These are phyloP conservation scores for Chirona hameri DNA, from an alignment of 2,888 invertebrate genomes.

Conservation along the genomic window DNA sequence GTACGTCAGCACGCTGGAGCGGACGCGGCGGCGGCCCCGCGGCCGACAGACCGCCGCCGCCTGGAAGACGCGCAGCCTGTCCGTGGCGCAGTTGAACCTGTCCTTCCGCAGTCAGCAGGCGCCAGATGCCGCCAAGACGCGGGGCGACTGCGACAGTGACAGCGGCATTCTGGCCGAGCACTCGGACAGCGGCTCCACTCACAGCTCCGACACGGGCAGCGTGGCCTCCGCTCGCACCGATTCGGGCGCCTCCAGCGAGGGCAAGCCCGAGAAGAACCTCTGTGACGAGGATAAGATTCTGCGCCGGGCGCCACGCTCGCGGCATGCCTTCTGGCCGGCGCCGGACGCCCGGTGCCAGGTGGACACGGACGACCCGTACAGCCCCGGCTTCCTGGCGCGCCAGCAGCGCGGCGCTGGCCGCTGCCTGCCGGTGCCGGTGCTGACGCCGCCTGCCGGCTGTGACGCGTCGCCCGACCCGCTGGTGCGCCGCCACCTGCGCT, in stretches of 20 bases:
- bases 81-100: not conserved
- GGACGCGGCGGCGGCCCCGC: not conserved
- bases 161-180: constrained; percentile 25
- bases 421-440: not conserved
- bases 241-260: constrained; percentile 26
- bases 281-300: constrained; percentile 12
- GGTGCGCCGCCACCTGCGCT: not conserved
- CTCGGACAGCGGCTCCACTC: constrained; percentile 6
- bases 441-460: not conserved
- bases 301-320: not conserved
- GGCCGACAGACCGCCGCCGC: not conserved
- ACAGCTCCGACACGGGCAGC: constrained; percentile 25
- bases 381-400: not conserved
- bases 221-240: constrained; percentile 24
- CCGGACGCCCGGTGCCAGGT: not conserved
- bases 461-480: not conserved
- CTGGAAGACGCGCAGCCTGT: constrained; percentile 9
- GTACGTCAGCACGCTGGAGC: not conserved
- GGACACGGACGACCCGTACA: not conserved
- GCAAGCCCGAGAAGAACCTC: constrained; percentile 6
- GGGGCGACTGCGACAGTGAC: constrained; percentile 4
- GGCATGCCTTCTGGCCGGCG: not conserved
- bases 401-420: not conserved
- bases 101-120: not conserved
- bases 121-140: not conserved